Conservation (phyloP, 92 coral and sea anemone species). For the Hydrozoanthus gracilis region DNA sequence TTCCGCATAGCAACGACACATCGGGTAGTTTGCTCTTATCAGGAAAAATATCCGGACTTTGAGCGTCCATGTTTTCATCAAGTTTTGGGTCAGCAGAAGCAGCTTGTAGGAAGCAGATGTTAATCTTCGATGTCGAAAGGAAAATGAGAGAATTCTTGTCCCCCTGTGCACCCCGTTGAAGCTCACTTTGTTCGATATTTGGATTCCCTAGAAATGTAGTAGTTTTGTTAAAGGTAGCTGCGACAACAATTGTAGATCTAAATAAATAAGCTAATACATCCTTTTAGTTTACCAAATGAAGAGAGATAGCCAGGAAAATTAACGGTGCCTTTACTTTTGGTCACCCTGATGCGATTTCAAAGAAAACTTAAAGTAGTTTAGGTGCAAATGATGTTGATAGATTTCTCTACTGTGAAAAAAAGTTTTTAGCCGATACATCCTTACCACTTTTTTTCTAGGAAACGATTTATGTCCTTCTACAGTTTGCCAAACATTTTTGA, state of each 20-base stretch:
- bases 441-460: too few relatives aligned
- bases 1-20: conserved; percentile 76
- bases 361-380: too few relatives aligned
- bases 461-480: too few relatives aligned
- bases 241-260: not conserved
- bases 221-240: not conserved
- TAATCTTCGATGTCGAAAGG: conserved; percentile 85
- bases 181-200: not conserved
- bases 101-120: conserved; percentile 91
- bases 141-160: conserved; percentile 65
- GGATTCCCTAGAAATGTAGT: conserved; percentile 8
- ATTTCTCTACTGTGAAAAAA: too few relatives aligned
- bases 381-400: too few relatives aligned
- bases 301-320: not conserved
- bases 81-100: conserved; percentile 62
- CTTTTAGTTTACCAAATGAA: not conserved
- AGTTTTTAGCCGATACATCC: too few relatives aligned
- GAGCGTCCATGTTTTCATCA: conserved; percentile 18
- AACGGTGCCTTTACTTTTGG: too few relatives aligned
- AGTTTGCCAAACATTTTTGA: too few relatives aligned
- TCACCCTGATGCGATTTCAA: too few relatives aligned
- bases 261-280: not conserved
- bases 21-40: conserved; percentile 55
- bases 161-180: conserved; percentile 49
- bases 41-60: conserved; percentile 43